Evolutionary conservation across 2,797 vertebrate species (phyloP), one percentile per base, ranked within the genome.

Genomic region (Cygnus olor): DNA sequence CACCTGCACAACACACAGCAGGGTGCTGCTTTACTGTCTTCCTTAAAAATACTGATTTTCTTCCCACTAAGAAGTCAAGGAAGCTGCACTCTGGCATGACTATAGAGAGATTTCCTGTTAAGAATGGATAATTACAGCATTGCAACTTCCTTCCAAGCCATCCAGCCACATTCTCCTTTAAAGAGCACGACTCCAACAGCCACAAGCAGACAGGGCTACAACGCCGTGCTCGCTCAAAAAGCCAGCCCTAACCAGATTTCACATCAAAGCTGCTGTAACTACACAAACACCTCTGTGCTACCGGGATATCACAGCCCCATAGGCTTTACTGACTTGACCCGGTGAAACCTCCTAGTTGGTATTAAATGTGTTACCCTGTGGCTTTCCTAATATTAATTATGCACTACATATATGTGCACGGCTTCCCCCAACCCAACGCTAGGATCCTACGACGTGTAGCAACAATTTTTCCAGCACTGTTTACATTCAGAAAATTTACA

Each of bases 131-230:
- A 97, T 95, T 94, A 89, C 77, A 91, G 61, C 53, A 88, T 63
- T 73, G 44, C 63, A 85, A 83, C 93, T 96, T 96, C 91, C 94
- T 95, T 95, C 80, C 93, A 96, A 95, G 90, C 68, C 85, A 95
- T 58, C 87, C 22, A 38, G 94, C 88, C 88, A 93, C 88, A 87
- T 90, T 95, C 86, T 92, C 94, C 54, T 91, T 34, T 88, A 92
- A 93, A 85, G 78, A 89, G 68, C 10, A 2, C 44, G 79, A 36
- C 57, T 60, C 79, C 45, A 93, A 76, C 30, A 83, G 30, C 93
- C 64, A 80, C 51, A 51, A 76, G 78, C 57, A 79, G 49, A 86
- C 9, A 90, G 42, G 47, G 66, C 72, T 89, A 88, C 89, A 40
- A 27, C 2, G 7, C 56, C n/a, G 17, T 1, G 2, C 12, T 65